Base-by-base conservation (phyloP, 2,888 invertebrate species). In the Encarsia formosa region DNA sequence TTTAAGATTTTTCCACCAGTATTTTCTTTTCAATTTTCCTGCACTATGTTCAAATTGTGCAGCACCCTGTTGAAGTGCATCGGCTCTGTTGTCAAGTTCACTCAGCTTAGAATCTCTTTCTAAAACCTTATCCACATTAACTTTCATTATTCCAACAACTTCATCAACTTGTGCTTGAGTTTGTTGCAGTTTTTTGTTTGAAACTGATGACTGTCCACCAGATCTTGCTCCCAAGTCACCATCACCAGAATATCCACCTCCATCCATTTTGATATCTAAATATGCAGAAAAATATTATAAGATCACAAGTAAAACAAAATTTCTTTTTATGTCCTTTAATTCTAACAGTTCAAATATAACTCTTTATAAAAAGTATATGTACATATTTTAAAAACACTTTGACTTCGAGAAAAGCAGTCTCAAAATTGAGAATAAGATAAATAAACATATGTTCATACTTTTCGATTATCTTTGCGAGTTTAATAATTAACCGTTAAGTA, bases 31-130 rank as follows among this genome's bases (percentile, higher is more conserved):
- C 74, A 96, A 81, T 79, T 95, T 95, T 67, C 95, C 95, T 54
- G 96, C 95, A 74, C 94, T 93, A 66, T 95, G 94, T 75, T 96
- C 96, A 74, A 97, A 97, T 69, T 96, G 92, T 68, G 95, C 94
- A 45, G 94, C 94, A 37, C 93, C 93, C 72, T 93, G 88, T 70
- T 94, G 92, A 51, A 94, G 77, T 54, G 93, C 95, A 80, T 96
- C 96, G 70, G 96, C 95, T 79, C 96, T 83, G 75, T 94, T 91
- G 71, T 97, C 95, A 56, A 96, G 77, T 77, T 96, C 95, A 29
- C 94, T 92, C 60, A 97, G 79, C 75, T 96, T 96, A 70, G 90
- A 89, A 80, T 97, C 96, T 71, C 96, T 82, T 76, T 96, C 95
- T 61, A 97, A 77, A 18, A 97, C 96, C 75, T 95, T 96, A 70